phyloP scores from a whole-genome alignment of 2,113 vertebrate species.

The Sisor rabdophorus region DNA sequence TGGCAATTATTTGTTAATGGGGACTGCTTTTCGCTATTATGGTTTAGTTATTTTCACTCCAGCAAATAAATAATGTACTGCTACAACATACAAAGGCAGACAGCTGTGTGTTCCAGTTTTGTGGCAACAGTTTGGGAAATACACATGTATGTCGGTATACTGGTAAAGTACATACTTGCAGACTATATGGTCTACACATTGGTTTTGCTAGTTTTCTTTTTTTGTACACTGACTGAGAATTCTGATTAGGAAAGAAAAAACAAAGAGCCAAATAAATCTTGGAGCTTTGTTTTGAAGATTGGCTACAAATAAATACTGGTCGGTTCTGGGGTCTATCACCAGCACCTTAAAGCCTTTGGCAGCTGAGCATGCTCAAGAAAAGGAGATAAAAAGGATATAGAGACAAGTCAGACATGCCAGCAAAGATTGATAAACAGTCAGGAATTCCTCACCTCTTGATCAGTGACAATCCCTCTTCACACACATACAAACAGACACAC shows the following conservation, averaged over 20 bases:
- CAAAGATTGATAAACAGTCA: conserved; percentile 35
- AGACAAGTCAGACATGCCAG: conserved; percentile 19
- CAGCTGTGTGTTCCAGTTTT: too few species aligned
- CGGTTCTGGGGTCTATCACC: conserved; percentile 48
- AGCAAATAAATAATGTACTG: too few species aligned
- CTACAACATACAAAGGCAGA: too few species aligned
- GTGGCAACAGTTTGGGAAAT: too few species aligned
- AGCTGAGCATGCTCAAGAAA: conserved; percentile 43
- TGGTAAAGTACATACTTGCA: too few species aligned
- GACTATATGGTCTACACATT: too few species aligned
- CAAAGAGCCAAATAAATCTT: conserved; percentile 16
- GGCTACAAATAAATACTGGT: conserved; percentile 39
- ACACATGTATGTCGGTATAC: too few species aligned
- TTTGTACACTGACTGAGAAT: conserved; percentile 49
- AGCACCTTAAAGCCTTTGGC: conserved; percentile 43
- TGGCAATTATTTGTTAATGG: too few species aligned
- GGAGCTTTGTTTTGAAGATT: neutral
- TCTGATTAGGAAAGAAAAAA: conserved; percentile 51
- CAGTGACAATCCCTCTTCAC: conserved; percentile 14
- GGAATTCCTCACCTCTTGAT: conserved; percentile 38
- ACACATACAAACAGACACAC: neutral
- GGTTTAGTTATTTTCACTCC: too few species aligned
- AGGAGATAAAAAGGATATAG: conserved; percentile 38
- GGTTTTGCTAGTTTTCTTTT: neutral
- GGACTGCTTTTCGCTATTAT: too few species aligned